Conservation (phyloP, 2,113 vertebrate genomes). For the Pavo muticus region DNA sequence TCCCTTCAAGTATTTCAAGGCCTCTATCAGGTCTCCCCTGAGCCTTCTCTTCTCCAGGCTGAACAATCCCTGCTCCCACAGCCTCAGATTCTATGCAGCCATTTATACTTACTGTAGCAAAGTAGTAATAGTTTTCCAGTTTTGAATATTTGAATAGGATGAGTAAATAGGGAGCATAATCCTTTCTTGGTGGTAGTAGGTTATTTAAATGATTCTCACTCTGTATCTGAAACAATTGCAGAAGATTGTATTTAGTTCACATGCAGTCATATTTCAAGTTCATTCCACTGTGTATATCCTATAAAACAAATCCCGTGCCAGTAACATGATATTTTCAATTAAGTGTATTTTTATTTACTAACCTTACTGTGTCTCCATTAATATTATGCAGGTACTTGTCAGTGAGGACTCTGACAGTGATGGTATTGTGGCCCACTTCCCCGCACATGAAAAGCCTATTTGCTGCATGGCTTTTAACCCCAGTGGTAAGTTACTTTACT, state of each 20-base stretch:
- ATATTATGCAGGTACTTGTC: slow-evolving; percentile 87
- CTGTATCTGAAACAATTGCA: not conserved
- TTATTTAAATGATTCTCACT: fast-evolving
- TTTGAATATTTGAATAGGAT: not conserved
- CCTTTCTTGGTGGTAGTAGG: not conserved
- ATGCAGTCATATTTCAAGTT: fast-evolving
- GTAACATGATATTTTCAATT: not conserved
- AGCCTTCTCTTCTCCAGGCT: too few species aligned
- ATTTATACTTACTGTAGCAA: not conserved
- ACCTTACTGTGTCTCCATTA: not conserved
- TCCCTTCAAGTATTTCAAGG: too few species aligned
- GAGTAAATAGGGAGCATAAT: not conserved
- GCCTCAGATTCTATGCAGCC: not conserved
- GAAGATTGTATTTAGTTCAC: not conserved
- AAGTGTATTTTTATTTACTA: not conserved
- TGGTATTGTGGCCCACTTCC: slow-evolving; percentile 98
- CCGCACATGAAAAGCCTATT: slow-evolving; percentile 97
- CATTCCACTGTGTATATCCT: not conserved
- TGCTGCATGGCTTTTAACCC: slow-evolving; percentile 99
- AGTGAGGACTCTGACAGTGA: slow-evolving; percentile 95
- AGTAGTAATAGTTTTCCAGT: not conserved
- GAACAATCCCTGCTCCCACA: too few species aligned
- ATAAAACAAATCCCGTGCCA: fast-evolving
- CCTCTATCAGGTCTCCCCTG: too few species aligned
- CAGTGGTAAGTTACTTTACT: slow-evolving; percentile 85